Evolutionary conservation across 2,888 invertebrate genomes (phyloP), one percentile per base, ranked within the genome.

Genomic region (Mellilla xanthometata): DNA sequence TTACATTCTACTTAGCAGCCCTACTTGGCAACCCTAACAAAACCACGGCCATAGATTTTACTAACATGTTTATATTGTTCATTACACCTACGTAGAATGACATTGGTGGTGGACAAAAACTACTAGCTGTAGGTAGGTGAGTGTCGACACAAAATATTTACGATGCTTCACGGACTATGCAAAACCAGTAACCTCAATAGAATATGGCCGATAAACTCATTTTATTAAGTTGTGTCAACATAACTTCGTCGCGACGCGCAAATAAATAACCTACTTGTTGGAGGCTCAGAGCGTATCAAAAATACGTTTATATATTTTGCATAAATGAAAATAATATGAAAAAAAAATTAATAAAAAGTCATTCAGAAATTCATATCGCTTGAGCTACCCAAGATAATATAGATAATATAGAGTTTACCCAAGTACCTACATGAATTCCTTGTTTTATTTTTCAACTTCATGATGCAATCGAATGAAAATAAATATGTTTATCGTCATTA

Each of bases 51-150:
- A 36, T 40, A 42, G 36, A 35, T 33, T 35, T 43, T 28, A 36
- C 27, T 22, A 31, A 33, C 39, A 27, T 19, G 28, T 29, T 24
- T 13, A 28, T 23, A n/a, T n/a, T n/a, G n/a, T n/a, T n/a, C n/a
- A n/a, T 24, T 10, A 15, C 29, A 12, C 19, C 33, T 28, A 10
- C 31, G 15, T 33, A 33, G 28, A 44, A 40, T 43, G 42, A 13
- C 49, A 39, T 44, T 52, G 41, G 32, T 12, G n/a, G n/a, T n/a
- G n/a, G n/a, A n/a, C 24, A 10, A 27, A 53, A 26, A 44, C 49
- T 26, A 39, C 33, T 22, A 28, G 11, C 31, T 23, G 34, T 30
- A 24, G 24, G 24, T 24, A 24, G 7, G n/a, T 24, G 15, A 5
- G 15, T 19, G 7, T 24, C 24, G 24, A 2, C 7, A 24, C 24